Evolutionary conservation across 2,888 invertebrate species (phyloP), one percentile per base, ranked within the genome.

Genomic region (Sesia bembeciformis): DNA sequence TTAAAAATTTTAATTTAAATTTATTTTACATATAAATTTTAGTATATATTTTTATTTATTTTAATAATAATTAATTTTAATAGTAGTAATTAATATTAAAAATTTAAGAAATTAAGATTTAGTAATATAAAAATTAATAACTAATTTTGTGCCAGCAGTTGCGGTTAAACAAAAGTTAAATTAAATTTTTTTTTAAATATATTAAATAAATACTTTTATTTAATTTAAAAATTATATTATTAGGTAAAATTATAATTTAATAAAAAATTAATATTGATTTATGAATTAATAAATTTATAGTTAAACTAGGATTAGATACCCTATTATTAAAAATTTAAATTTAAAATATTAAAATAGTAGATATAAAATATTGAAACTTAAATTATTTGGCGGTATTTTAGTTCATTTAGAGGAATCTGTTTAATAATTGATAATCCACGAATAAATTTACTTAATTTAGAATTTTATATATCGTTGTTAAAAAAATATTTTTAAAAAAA

Each of bases 311-410:
- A 92, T 92, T 92, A 92, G 92, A 92, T 92, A 92, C 92, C 91
- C 91, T 91, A 91, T 92, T 92, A 92, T 92, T 84, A 73, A 79
- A 85, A 83, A 91, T 90, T 90, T 76, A 79, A 87, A 79, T 63
- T 72, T 58, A 63, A 60, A 67, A 74, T 76, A 76, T 77, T 89
- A 78, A 90, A 90, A 90, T 90, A 92, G 84, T 92, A 92, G 58
- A 81, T 91, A 86, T 74, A 70, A 71, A 77, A 78, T 90, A 90
- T 91, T 90, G 78, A 92, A 93, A 93, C 86, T 92, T 91, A 92
- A 92, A 91, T 88, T 91, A 90, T 89, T 91, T 93, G 92, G 92
- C 92, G 91, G 91, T 92, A 91, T 91, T 91, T 92, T 91, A 92
- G 87, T 91, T 91, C 87, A 85, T 91, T 91, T 90, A 92, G 92